phyloP scores from a whole-genome alignment of 2,797 vertebrate species.

The Holocentrus rufus region DNA sequence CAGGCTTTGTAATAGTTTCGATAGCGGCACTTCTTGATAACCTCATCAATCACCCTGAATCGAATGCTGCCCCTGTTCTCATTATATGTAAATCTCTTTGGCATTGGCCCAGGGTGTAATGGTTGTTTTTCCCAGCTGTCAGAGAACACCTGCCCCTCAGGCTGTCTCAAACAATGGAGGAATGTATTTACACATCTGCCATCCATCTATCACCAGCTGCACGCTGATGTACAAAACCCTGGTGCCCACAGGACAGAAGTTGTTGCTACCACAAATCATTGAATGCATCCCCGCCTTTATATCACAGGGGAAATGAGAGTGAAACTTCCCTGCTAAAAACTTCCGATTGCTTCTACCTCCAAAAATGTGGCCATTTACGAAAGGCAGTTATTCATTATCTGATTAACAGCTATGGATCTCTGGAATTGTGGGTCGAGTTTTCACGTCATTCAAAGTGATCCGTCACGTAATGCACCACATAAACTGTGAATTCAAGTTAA shows the following conservation, averaged over 20 bases:
- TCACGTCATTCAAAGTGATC: neutral
- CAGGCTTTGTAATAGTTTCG: slow-evolving; percentile 17
- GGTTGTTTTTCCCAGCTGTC: slow-evolving; percentile 33
- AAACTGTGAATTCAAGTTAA: neutral
- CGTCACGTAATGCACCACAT: neutral
- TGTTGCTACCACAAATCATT: neutral
- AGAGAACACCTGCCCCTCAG: slow-evolving; percentile 42
- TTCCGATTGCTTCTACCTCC: too few species aligned
- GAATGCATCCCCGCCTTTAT: neutral
- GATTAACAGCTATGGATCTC: neutral
- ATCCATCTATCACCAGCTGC: slow-evolving; percentile 37
- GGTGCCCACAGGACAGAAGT: neutral
- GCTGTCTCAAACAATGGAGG: slow-evolving; percentile 18
- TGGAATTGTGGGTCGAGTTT: neutral
- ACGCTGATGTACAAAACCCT: slow-evolving; percentile 11
- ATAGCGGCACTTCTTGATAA: slow-evolving; percentile 29
- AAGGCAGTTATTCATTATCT: too few species aligned
- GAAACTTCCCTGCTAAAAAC: slow-evolving; percentile 1
- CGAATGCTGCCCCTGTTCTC: slow-evolving; percentile 22
- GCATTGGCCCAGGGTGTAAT: slow-evolving; percentile 22
- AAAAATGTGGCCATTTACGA: neutral
- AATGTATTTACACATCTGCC: slow-evolving; percentile 27
- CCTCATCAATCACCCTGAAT: slow-evolving; percentile 42
- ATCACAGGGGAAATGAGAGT: neutral
- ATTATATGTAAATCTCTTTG: slow-evolving; percentile 40